Conservation (phyloP, 2,113 vertebrate genomes). For the Tonatia bakeri region DNA sequence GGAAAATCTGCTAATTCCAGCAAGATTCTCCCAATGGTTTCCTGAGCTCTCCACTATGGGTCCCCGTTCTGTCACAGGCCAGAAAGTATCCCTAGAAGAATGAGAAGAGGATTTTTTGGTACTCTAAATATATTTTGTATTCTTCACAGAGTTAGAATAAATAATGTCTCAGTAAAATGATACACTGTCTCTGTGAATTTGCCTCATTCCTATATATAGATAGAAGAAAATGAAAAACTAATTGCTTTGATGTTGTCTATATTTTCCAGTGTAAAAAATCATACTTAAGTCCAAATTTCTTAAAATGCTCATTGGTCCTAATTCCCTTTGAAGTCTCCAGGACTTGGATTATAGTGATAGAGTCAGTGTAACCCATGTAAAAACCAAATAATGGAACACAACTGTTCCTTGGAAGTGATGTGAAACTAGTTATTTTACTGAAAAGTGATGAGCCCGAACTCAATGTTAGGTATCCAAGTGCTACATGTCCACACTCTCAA, state of each 20-base stretch:
- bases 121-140: neutral
- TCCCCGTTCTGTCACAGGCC: neutral
- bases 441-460: neutral
- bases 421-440: neutral
- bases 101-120: neutral
- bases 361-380: neutral
- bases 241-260: neutral
- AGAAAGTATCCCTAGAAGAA: neutral
- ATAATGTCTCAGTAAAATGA: constrained; percentile 11
- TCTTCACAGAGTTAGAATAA: constrained; percentile 1
- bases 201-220: neutral
- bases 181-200: neutral
- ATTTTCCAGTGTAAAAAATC: constrained; percentile 31
- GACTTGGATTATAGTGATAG: neutral
- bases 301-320: neutral
- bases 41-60: neutral
- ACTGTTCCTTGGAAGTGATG: neutral
- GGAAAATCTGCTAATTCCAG: neutral
- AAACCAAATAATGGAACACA: constrained; percentile 6
- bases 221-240: constrained; percentile 23
- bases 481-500: neutral
- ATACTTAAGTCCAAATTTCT: neutral
- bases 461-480: neutral
- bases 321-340: neutral
- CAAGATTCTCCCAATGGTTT: neutral